Conservation (phyloP, 1,140 invertebrate species). For the Doryteuthis pealeii region DNA sequence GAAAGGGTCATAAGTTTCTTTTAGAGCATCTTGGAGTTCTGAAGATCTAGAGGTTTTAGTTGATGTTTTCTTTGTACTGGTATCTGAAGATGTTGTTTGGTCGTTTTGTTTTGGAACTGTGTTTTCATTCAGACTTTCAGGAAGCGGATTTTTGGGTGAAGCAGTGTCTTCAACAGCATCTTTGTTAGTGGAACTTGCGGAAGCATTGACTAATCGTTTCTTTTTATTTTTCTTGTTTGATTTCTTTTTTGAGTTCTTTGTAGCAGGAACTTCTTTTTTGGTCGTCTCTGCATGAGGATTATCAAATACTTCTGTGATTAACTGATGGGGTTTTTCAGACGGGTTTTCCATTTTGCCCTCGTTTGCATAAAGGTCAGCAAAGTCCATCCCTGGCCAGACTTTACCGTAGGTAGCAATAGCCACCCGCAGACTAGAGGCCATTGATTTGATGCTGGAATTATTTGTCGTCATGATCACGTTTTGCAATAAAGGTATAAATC, state of each 20-base stretch:
- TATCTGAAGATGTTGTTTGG: background rate
- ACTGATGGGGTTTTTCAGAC: background rate
- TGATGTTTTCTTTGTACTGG: too few relatives aligned
- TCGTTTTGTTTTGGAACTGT: background rate
- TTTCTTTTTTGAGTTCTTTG: background rate
- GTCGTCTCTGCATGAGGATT: background rate
- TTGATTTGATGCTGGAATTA: conserved; percentile 46
- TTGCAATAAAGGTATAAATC: conserved; percentile 61
- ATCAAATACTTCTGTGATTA: background rate
- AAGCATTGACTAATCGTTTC: background rate
- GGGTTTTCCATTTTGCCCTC: background rate
- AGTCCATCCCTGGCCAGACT: conserved; percentile 27
- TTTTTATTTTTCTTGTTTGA: too few relatives aligned
- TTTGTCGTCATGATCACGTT: conserved; percentile 53
- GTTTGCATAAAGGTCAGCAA: background rate
- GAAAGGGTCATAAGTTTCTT: conserved; percentile 72
- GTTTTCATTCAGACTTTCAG: conserved; percentile 2
- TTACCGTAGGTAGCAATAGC: conserved; percentile 62
- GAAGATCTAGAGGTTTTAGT: background rate
- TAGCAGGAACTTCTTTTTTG: background rate
- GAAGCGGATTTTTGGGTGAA: background rate
- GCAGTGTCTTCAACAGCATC: background rate
- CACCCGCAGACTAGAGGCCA: conserved; percentile 57
- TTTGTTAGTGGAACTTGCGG: background rate
- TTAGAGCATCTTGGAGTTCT: conserved; percentile 61